Evolutionary conservation across 2,888 invertebrate genomes (phyloP).

Genomic region (Ametastegia equiseti): DNA sequence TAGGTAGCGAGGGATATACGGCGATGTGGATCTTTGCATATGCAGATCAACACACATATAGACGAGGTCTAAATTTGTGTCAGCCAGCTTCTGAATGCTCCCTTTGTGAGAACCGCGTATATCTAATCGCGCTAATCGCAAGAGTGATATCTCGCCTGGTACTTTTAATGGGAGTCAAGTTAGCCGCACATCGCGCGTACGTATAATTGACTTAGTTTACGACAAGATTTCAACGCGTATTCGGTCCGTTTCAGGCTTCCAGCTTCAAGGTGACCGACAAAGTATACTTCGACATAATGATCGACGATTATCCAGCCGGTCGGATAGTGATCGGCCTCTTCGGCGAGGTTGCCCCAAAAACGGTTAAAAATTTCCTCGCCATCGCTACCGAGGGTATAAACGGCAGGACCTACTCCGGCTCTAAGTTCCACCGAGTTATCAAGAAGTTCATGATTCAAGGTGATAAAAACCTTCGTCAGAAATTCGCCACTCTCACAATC

Average conservation of each 20-base stretch:
- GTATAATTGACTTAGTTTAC: background rate
- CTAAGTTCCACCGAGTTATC: constrained; percentile 90
- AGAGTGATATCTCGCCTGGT: constrained; percentile 10
- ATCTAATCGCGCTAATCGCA: background rate
- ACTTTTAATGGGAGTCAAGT: constrained; percentile 9
- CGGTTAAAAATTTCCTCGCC: constrained; percentile 91
- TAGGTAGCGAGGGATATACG: background rate
- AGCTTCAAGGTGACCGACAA: constrained; percentile 86
- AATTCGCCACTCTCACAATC: background rate
- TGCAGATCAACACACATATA: background rate
- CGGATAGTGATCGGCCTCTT: constrained; percentile 92
- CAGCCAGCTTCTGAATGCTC: constrained; percentile 31
- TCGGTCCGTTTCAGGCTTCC: constrained; percentile 77
- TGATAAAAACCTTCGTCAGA: constrained; percentile 64
- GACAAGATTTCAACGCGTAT: background rate
- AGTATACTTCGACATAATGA: constrained; percentile 89
- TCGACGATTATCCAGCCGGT: constrained; percentile 85
- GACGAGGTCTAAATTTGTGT: constrained; percentile 33
- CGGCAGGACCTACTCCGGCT: constrained; percentile 87
- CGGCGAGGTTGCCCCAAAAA: constrained; percentile 90
- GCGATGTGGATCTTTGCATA: background rate
- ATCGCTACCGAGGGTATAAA: constrained; percentile 87
- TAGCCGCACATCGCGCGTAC: background rate
- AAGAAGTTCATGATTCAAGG: constrained; percentile 96
- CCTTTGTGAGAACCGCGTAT: constrained; percentile 10